Evolutionary conservation across 2,113 vertebrate genomes (phyloP), one percentile per base, ranked within the genome.

Genomic region (Fulica atra): DNA sequence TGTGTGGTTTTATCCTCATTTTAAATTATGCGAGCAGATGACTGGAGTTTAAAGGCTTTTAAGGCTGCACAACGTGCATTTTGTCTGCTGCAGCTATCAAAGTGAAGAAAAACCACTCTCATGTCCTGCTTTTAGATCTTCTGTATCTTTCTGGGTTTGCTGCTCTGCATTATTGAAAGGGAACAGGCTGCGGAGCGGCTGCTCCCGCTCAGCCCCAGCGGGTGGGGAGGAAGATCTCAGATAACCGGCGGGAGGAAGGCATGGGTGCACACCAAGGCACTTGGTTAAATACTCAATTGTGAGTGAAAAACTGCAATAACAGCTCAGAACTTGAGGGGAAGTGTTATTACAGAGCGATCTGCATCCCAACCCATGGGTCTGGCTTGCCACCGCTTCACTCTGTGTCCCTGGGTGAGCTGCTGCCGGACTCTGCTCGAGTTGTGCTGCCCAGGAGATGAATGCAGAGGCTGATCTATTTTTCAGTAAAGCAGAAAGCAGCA

Each of bases 381-480:
- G 46, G 5, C 18, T 21, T 33, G 46, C 23, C 11, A 3, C 53
- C 3, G 0, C 81, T 46, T n/a, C 56, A 53, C 25, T 68, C 16
- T 8, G 0, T 54, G 57, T 25, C 65, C 65, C 48, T 6, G 53
- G 18, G 70, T 24, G 40, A 44, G 51, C 25, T 24, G 4, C 51
- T 12, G 12, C n/a, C 29, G 17, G 26, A 10, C 53, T 51, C 76
- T 0, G 0, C 40, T 20, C 12, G 20, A 35, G 28, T 4, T 6
- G 35, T 77, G 63, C 38, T 48, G 76, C 71, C 38, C 44, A 46
- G 8, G 46, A 56, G 64, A 20, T 61, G 12, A 14, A 19, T 16
- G 10, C 69, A 51, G 38, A 18, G 44, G 40, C 70, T 50, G 68
- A 38, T 59, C 18, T 48, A 2, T 20, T 40, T 80, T 42, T 80